Percentiles rank a stretch among this genome's conserved stretches.
Conservation (phyloP, 2,113 vertebrate species). For the Sardina pilchardus region DNA sequence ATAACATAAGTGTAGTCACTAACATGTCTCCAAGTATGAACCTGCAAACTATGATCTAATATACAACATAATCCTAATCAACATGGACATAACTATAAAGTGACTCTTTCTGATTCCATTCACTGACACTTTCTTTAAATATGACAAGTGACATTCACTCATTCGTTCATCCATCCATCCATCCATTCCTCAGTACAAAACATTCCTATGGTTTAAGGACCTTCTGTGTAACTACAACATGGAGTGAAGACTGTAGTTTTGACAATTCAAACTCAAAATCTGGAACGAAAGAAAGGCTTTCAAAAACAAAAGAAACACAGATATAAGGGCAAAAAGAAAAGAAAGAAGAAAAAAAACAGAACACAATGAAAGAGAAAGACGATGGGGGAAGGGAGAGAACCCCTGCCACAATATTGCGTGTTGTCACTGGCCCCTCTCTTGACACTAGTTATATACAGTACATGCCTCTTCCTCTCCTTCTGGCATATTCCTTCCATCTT, state of each 20-base stretch:
- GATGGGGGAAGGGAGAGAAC: neutral
- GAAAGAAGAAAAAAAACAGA: neutral
- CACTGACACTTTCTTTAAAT: neutral
- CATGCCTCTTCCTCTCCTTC: neutral
- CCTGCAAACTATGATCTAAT: neutral
- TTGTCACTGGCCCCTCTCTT: neutral
- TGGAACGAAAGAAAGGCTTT: neutral
- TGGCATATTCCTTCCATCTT: neutral
- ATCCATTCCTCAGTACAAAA: neutral
- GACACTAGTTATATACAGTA: constrained; percentile 13
- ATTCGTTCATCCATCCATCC: no score
- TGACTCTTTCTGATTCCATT: constrained; percentile 2
- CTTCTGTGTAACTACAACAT: neutral
- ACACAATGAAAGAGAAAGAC: constrained; percentile 11
- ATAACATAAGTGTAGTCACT: neutral
- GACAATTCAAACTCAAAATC: neutral
- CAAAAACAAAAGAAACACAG: neutral
- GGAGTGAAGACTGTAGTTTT: neutral
- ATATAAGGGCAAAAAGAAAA: neutral
- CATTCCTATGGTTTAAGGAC: neutral
- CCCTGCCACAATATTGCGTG: constrained; percentile 15
- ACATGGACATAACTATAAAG: constrained; percentile 10
- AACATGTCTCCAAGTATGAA: neutral
- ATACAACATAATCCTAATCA: constrained; percentile 5
- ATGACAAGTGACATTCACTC: neutral